Base-by-base conservation (phyloP, 2,888 invertebrate species). In the Hypomecis atomaria region DNA sequence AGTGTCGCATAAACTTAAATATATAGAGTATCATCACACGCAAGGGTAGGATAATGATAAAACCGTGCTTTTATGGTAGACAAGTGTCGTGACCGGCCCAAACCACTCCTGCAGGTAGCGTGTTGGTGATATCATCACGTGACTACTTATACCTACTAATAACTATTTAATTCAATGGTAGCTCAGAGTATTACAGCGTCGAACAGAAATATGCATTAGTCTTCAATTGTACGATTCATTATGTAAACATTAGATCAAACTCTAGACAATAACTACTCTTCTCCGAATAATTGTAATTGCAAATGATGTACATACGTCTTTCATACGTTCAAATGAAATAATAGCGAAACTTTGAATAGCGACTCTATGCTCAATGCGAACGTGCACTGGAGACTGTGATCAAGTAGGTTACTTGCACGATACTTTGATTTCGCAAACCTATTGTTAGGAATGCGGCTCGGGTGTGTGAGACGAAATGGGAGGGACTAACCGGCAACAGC, bases 401-500 rank as follows among this genome's bases (percentile, higher is more conserved):
- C 63, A 58, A 60, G 57, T 62, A 72, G 78, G 74, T 76, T 77
- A 71, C 78, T 74, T 78, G 78, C 78, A 79, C 77, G 78, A 81
- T 74, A 74, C 78, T 83, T 77, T 78, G 81, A 84, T 86, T 86
- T 88, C 84, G 88, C 85, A 87, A 87, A 84, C 79, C 84, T 86
- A 84, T 89, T 88, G 88, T 87, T 84, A 81, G 84, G 83, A 85
- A 87, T 87, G 84, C 75, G 78, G 67, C 75, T 81, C 48, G 73
- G 76, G 74, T 73, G 75, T 73, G 75, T 73, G 76, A 78, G 71
- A 76, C 66, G 75, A 74, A 81, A 76, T 71, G 76, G 72, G 75
- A 78, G 75, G 78, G 81, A 88, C 92, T 85, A 81, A 92, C 92
- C 92, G 81, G 92, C 92, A 74, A 92, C 92, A 70, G 92, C 92